Percentiles rank a stretch among this genome's conserved stretches.
Evolutionary conservation across 2,797 vertebrate species (phyloP).

Genomic region (Poecilia wingei): DNA sequence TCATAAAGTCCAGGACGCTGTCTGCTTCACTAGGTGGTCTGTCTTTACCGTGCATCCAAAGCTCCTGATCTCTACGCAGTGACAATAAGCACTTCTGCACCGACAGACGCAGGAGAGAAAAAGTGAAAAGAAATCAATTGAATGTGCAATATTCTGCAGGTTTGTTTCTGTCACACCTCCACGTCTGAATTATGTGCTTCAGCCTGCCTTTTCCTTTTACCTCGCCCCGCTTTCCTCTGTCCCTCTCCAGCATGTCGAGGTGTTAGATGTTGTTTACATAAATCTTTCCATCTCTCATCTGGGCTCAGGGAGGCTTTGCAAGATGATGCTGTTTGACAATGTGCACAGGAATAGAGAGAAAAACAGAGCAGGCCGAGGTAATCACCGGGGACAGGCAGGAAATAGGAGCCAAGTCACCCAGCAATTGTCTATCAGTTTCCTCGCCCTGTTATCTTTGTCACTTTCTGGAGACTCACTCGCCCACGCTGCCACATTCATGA

Average conservation of each 20-base stretch:
- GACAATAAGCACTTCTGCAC: conserved; percentile 39
- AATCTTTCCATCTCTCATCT: conserved; percentile 30
- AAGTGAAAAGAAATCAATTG: conserved; percentile 32
- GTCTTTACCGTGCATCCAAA: conserved; percentile 33
- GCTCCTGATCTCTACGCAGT: conserved; percentile 26
- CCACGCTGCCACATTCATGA: conserved; percentile 14
- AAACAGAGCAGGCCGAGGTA: conserved; percentile 47
- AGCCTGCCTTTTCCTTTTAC: conserved; percentile 3
- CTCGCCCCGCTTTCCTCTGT: conserved; percentile 12
- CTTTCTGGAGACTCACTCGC: conserved; percentile 28
- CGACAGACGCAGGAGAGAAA: conserved; percentile 1
- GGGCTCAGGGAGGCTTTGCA: conserved; percentile 14
- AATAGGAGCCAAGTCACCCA: conserved; percentile 39
- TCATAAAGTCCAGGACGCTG: conserved; percentile 51
- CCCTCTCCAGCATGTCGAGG: conserved; percentile 23
- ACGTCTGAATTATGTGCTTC: conserved; percentile 31
- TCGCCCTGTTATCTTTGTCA: conserved; percentile 41
- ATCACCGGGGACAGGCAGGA: conserved; percentile 49
- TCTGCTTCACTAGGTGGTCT: conserved; percentile 57
- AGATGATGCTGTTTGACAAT: conserved; percentile 54
- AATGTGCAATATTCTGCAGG: conserved; percentile 28
- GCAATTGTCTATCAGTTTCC: conserved; percentile 49
- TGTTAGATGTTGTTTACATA: conserved; percentile 56
- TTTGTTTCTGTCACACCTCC: conserved; percentile 17
- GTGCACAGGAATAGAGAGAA: conserved; percentile 30